Base-by-base conservation (phyloP, 2,888 invertebrate genomes). In the Pheosia tremula region DNA sequence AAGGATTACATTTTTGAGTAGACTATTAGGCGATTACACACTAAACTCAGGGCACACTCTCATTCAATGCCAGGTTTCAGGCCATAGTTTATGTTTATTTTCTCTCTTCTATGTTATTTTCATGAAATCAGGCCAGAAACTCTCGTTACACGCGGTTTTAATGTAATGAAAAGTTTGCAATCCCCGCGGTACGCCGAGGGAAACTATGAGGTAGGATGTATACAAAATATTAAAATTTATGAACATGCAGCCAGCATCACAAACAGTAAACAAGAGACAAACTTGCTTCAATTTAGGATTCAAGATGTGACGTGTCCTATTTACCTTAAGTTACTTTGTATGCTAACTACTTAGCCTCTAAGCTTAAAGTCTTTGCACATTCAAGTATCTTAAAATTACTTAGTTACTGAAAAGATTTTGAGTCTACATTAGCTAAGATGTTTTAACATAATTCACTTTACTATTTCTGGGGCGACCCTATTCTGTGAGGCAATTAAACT, bases 291-390 rank as follows among this genome's bases (percentile, higher is more conserved):
- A 72, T 71, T 77, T 74, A 59, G 62, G 59, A 63, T 53, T 57
- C 41, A 52, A 72, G 73, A 68, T 66, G 60, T 39, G 66, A 59
- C n/a, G 62, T 61, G 61, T 62, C 59, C 56, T 50, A 49, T 49
- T 54, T 66, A 68, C 68, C 69, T 71, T 66, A 69, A 76, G 63
- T 66, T 68, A 71, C 64, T 71, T 68, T 56, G 57, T 57, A 70
- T 53, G 54, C 64, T 65, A 54, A 69, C 70, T 60, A 67, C 69
- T 57, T 61, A 66, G 56, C 58, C 41, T 50, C 57, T 38, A 68
- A 73, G 64, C 68, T 72, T 55, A 55, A 45, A 39, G 24, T 11
- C 36, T 38, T 54, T 54, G 50, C 54, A 43, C 57, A 57, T 47
- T 47, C 47, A 47, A 5, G 41, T 41, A 3, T 41, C 41, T 41